Percentiles rank a stretch among this genome's conserved stretches.
Conservation (phyloP, 2,888 invertebrate species). For the Drosophila buzzatii region DNA sequence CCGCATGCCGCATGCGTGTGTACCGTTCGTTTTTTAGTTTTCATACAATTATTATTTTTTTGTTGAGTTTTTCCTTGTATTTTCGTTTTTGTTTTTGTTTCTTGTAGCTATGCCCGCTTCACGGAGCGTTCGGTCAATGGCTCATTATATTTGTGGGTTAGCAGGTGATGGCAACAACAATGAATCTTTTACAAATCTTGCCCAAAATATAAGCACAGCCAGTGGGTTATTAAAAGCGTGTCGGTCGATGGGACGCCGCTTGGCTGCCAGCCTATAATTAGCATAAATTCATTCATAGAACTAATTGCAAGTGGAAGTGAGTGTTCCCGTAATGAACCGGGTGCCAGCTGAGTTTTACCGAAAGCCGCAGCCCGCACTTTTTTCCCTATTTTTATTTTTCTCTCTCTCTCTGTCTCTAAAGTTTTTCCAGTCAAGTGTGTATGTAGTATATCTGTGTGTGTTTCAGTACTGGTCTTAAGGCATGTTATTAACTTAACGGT, state of each 20-base stretch:
- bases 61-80: constrained; percentile 15
- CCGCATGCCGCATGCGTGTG: constrained; percentile 50
- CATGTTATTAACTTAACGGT: constrained; percentile 74
- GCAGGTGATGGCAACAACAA: constrained; percentile 74
- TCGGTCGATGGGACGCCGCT: constrained; percentile 57
- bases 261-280: constrained; percentile 67
- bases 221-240: constrained; percentile 76
- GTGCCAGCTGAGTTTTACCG: constrained; percentile 42
- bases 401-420: neutral
- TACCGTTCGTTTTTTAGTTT: constrained; percentile 57
- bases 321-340: constrained; percentile 67
- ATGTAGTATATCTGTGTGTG: constrained; percentile 12
- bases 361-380: constrained; percentile 41
- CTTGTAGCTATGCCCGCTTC: constrained; percentile 47
- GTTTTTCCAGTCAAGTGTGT: constrained; percentile 2
- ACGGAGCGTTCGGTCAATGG: constrained; percentile 61
- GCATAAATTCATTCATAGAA: constrained; percentile 78
- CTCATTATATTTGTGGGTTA: constrained; percentile 82
- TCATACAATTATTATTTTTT: constrained; percentile 16
- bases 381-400: constrained; percentile 22
- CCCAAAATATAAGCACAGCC: constrained; percentile 34
- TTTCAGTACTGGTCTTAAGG: constrained; percentile 60
- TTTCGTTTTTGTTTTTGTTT: constrained; percentile 31
- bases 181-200: constrained; percentile 47
- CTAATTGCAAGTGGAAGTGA: constrained; percentile 77